A percentile compares a stretch with the other conserved stretches of the same genome.
phyloP scores from a whole-genome alignment of 2,797 vertebrate species.

The Orientallactaga sibirica region DNA sequence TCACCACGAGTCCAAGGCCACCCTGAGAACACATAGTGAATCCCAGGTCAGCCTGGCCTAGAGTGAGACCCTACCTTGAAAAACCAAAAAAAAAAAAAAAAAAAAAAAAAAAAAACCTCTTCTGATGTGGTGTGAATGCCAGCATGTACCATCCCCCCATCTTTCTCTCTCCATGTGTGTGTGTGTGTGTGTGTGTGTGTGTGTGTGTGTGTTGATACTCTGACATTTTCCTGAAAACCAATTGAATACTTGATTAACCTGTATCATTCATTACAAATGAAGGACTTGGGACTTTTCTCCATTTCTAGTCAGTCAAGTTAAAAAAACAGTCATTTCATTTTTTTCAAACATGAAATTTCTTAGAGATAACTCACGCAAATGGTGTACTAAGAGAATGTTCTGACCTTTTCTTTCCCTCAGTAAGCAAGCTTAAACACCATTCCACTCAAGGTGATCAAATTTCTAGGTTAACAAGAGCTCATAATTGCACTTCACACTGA shows the following conservation, averaged over 20 bases:
- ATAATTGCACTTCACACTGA: constrained; percentile 1
- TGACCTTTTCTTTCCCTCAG: background rate
- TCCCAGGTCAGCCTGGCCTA: no score
- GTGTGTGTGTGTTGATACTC: background rate
- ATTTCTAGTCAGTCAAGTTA: background rate
- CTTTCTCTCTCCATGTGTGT: no score
- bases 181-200: background rate
- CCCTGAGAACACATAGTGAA: no score
- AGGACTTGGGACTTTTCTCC: background rate
- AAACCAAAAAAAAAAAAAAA: no score
- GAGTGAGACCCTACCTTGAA: no score
- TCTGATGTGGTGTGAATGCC: background rate
- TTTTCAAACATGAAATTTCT: constrained; percentile 11
- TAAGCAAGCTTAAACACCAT: background rate
- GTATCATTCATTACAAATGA: constrained; percentile 32
- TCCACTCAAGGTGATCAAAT: background rate
- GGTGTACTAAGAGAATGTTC: background rate
- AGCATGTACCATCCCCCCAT: background rate
- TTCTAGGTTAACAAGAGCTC: background rate
- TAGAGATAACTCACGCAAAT: background rate
- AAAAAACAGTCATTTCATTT: background rate
- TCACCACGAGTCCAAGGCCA: no score
- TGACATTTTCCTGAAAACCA: constrained; percentile 11
- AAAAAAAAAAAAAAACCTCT: no score
- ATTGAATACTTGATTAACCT: background rate